A percentile compares a stretch with the other conserved stretches of the same genome.
Evolutionary conservation across 2,888 invertebrate species (phyloP).

Genomic region (Didymodactylos carnosus): DNA sequence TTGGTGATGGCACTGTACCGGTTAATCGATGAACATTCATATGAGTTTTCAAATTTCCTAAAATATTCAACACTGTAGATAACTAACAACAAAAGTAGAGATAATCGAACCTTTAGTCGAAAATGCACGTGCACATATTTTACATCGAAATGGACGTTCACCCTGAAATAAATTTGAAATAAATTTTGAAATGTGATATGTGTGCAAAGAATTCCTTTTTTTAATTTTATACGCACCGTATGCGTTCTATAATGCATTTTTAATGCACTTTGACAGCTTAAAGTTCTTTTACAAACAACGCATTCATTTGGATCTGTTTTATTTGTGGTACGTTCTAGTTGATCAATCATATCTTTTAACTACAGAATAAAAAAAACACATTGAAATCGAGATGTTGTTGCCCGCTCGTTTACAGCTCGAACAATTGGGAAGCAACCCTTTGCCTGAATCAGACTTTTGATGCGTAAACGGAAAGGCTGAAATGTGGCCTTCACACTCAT

Average conservation of each 20-base stretch:
- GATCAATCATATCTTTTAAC: background rate
- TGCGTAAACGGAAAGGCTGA: too few species aligned
- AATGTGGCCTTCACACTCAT: too few species aligned
- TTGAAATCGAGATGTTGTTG: too few species aligned
- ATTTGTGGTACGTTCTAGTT: background rate
- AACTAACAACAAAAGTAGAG: background rate
- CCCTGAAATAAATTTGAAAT: too few species aligned
- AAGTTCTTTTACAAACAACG: background rate
- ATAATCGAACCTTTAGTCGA: slow-evolving; percentile 66
- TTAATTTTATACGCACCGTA: too few species aligned
- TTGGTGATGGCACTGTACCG: background rate
- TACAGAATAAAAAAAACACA: background rate
- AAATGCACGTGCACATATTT: slow-evolving; percentile 40
- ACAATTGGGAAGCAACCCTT: too few species aligned
- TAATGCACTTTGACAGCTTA: background rate
- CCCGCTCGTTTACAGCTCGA: too few species aligned
- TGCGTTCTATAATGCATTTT: background rate
- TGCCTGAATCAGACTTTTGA: too few species aligned
- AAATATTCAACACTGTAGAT: background rate
- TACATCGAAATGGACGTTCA: slow-evolving; percentile 87
- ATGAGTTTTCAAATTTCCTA: background rate
- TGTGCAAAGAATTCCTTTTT: too few species aligned
- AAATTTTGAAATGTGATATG: too few species aligned
- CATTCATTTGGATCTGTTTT: background rate
- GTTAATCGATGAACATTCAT: background rate